Evolutionary conservation across 2,888 invertebrate species (phyloP).

Genomic region (Anticlea derivata): DNA sequence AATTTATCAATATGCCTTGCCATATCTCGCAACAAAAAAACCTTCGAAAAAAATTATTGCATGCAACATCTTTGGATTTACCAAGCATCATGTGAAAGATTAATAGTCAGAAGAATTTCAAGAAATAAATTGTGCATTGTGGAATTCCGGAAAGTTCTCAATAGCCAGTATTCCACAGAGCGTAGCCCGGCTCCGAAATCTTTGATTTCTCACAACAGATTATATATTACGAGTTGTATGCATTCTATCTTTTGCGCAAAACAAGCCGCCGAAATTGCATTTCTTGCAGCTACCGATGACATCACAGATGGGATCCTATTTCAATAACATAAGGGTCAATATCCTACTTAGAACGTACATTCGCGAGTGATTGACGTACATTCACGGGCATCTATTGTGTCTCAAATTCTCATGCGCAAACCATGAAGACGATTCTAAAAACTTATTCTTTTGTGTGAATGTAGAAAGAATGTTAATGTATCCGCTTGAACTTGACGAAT

Average conservation of each 20-base stretch:
- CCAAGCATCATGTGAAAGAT: too few relatives aligned
- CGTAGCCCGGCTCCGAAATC: too few relatives aligned
- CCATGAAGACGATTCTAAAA: conserved; percentile 73
- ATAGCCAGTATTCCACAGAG: too few relatives aligned
- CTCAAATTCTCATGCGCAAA: conserved; percentile 70
- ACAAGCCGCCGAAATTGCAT: conserved; percentile 52
- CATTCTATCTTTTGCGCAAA: conserved; percentile 54
- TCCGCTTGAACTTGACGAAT: conserved; percentile 76
- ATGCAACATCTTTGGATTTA: too few relatives aligned
- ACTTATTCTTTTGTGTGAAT: conserved; percentile 80
- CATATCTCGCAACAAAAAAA: too few relatives aligned
- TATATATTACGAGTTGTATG: conserved; percentile 51
- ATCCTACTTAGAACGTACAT: conserved; percentile 29
- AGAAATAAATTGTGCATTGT: conserved; percentile 14
- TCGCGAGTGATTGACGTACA: conserved; percentile 48
- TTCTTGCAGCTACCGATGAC: conserved; percentile 37
- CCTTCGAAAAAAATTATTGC: too few relatives aligned
- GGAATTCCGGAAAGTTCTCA: conserved; percentile 24
- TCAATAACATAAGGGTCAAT: conserved; percentile 33
- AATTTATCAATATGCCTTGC: too few relatives aligned
- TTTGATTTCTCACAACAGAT: conserved; percentile 57
- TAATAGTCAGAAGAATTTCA: background rate
- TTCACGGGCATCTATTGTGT: conserved; percentile 61
- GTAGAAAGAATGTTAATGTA: conserved; percentile 80
- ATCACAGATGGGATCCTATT: conserved; percentile 31